Evolutionary conservation across 2,113 vertebrate species (phyloP), one percentile per base, ranked within the genome.

Genomic region (Monarcha castaneiventris): DNA sequence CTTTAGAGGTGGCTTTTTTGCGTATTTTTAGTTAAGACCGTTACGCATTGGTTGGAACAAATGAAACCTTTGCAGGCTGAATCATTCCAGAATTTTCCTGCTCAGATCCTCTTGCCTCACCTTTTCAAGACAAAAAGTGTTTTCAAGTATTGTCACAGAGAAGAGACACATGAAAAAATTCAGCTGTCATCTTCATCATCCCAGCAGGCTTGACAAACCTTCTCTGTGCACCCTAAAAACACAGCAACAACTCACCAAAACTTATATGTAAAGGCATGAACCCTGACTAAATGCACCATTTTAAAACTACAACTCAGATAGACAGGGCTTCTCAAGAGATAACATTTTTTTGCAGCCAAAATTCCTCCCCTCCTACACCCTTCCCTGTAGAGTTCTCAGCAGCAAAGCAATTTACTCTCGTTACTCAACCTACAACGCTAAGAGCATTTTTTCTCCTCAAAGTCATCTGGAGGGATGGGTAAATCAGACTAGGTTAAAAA

Each of bases 331-430:
- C 93, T 88, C 73, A 55, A 80, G 73, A 89, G 64, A 92, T 37
- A 76, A 2, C 26, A 3, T 4, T 8, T 43, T 88, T 90, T 85
- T 75, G 3, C 54, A 88, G 85, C 63, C 88, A 90, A 77, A 94
- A 89, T 94, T 95, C 93, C 73, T 94, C 63, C 55, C 79, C 79
- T 96, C 85, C 87, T 88, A 87, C 87, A 79, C 44, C 69, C 41
- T 85, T 89, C 71, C 74, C 81, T n/a, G 37, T 1, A 59, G 88
- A 89, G 30, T 37, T 89, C 89, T 74, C 68, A 62, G 30, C 77
- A 81, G 64, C 76, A 87, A 87, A 92, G 78, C 66, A 90, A 85
- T 68, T 87, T 72, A 68, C 61, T 79, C 67, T 30, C 23, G 32
- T 88, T 69, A 74, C 72, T 51, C 67, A 32, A 46, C 61, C 79